These are phyloP conservation scores for Canis aureus DNA, from an alignment of 2,113 vertebrate species.

Conservation along the genomic window DNA sequence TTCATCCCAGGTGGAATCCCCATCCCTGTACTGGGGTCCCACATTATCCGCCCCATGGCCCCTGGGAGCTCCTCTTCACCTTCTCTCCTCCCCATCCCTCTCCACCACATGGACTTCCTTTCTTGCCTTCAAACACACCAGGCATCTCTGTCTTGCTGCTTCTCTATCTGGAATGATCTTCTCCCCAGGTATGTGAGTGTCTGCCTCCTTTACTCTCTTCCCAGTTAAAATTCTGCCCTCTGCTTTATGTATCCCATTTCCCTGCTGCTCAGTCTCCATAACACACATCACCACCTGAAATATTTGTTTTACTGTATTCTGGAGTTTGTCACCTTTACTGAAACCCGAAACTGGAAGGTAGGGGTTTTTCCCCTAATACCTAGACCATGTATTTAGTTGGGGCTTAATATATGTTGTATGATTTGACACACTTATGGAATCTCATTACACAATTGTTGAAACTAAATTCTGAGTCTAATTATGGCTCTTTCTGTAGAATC, in stretches of 20 bases:
- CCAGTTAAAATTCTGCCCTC: neutral
- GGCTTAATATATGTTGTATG: neutral
- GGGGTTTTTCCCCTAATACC: neutral
- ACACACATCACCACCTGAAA: neutral
- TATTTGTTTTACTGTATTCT: neutral
- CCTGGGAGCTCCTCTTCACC: neutral
- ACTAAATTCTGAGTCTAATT: neutral
- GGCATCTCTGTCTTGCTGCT: neutral
- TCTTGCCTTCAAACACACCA: neutral
- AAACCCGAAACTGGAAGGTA: neutral
- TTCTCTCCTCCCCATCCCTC: neutral
- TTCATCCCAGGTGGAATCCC: neutral
- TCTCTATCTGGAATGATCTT: neutral
- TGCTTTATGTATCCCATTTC: too few species aligned
- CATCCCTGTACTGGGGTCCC: rapidly evolving
- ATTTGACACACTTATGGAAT: neutral
- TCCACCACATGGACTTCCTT: neutral
- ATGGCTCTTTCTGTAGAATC: neutral
- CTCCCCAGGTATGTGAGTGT: too few species aligned
- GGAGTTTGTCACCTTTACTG: neutral
- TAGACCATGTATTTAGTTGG: neutral
- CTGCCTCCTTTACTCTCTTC: neutral
- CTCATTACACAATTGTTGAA: neutral
- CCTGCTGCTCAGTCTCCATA: neutral
- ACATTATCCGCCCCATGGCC: rapidly evolving